A percentile compares a stretch with the other conserved stretches of the same genome.
Evolutionary conservation across 2,888 invertebrate species (phyloP).

Genomic region (Tribolium freemani): DNA sequence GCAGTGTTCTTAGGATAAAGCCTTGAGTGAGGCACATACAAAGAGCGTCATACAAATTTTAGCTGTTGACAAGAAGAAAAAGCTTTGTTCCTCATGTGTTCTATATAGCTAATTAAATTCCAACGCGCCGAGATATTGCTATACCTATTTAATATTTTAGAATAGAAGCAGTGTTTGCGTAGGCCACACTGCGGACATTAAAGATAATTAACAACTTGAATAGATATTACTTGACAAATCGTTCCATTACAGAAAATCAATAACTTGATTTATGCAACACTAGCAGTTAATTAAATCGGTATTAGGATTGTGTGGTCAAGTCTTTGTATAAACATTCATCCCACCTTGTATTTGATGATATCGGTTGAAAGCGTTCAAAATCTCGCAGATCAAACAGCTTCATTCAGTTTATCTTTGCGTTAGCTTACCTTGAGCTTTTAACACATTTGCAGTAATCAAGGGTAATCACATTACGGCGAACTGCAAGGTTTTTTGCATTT

Average conservation of each 20-base stretch:
- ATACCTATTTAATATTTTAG: conserved; percentile 8
- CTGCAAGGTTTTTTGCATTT: not conserved
- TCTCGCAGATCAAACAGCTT: not conserved
- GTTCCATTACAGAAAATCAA: conserved; percentile 28
- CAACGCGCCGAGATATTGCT: not conserved
- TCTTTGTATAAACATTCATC: not conserved
- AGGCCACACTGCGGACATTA: conserved; percentile 20
- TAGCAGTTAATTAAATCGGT: conserved; percentile 34
- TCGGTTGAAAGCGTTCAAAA: not conserved
- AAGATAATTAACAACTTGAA: conserved; percentile 36
- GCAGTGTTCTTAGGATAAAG: not conserved
- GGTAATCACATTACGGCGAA: not conserved
- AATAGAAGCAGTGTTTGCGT: conserved; percentile 14
- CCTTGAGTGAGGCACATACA: not conserved
- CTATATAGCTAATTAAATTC: conserved; percentile 13
- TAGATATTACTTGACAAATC: conserved; percentile 33
- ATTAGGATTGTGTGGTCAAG: conserved; percentile 11
- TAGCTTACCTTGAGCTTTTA: not conserved
- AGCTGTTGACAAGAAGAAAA: not conserved
- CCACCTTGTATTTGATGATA: not conserved
- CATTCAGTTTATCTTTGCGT: not conserved
- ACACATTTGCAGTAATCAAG: not conserved
- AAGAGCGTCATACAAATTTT: not conserved
- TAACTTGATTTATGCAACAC: conserved; percentile 33
- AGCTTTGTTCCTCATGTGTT: not conserved